Evolutionary conservation across 2,888 invertebrate genomes (phyloP).

Genomic region (Escarpia spicata): DNA sequence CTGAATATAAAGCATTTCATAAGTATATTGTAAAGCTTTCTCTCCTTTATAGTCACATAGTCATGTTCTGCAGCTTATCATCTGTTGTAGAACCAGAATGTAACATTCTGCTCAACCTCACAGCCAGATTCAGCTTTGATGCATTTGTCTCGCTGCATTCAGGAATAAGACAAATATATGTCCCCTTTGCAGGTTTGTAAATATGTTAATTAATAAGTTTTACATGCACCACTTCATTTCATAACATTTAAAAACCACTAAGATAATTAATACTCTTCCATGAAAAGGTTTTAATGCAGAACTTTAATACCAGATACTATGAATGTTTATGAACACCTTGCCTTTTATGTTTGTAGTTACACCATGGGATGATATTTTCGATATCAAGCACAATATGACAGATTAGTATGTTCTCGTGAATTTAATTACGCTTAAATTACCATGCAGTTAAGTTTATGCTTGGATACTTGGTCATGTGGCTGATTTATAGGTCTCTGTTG

Average conservation of each 20-base stretch:
- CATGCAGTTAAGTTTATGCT: neutral
- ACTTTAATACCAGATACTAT: neutral
- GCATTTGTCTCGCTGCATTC: constrained; percentile 61
- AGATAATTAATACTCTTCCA: neutral
- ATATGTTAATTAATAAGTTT: neutral
- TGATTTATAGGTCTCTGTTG: neutral
- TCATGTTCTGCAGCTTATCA: neutral
- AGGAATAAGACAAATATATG: constrained; percentile 59
- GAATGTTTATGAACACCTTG: neutral
- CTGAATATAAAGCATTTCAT: neutral
- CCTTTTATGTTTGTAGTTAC: neutral
- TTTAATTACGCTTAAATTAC: neutral
- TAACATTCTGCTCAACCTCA: constrained; percentile 49
- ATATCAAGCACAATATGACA: neutral
- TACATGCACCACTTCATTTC: neutral
- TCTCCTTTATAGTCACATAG: neutral
- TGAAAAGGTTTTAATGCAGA: neutral
- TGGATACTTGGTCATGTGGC: neutral
- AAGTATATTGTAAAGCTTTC: neutral
- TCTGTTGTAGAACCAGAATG: constrained; percentile 57
- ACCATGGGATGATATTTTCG: neutral
- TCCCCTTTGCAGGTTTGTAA: constrained; percentile 59
- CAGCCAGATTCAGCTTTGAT: constrained; percentile 51
- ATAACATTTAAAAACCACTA: neutral
- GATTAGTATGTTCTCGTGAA: neutral